Evolutionary conservation across 1,140 invertebrate species (phyloP).

Genomic region (Caenorhabditis inopinata): DNA sequence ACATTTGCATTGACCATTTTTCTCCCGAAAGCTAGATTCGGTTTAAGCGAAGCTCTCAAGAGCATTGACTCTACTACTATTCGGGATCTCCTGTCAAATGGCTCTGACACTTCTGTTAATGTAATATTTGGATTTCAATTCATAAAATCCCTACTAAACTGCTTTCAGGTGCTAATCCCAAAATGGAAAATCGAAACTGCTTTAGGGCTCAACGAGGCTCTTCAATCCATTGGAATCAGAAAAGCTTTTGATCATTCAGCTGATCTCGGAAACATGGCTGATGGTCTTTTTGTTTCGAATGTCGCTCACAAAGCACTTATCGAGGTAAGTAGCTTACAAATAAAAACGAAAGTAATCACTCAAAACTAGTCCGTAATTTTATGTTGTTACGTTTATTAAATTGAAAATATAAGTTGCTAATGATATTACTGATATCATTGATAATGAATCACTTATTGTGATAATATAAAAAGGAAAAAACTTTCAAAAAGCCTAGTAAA

Average conservation of each 20-base stretch:
- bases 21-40: constrained; percentile 33
- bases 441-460: too few relatives aligned
- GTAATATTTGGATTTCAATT: neutral
- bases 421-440: too few relatives aligned
- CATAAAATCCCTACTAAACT: neutral
- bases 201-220: neutral
- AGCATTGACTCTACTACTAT: neutral
- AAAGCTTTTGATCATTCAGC: neutral
- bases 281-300: neutral
- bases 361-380: too few relatives aligned
- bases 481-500: too few relatives aligned
- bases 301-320: neutral
- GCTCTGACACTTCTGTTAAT: neutral
- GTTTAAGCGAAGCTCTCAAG: neutral
- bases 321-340: constrained; percentile 2
- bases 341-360: too few relatives aligned
- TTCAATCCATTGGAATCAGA: neutral
- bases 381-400: too few relatives aligned
- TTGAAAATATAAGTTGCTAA: too few relatives aligned
- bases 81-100: neutral
- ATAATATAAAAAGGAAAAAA: too few relatives aligned
- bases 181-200: neutral
- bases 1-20: constrained; percentile 22
- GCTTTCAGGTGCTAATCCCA: constrained; percentile 21
- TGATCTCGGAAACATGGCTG: neutral